phyloP scores from a whole-genome alignment of 2,113 vertebrate genomes.

The Macquaria australasica region DNA sequence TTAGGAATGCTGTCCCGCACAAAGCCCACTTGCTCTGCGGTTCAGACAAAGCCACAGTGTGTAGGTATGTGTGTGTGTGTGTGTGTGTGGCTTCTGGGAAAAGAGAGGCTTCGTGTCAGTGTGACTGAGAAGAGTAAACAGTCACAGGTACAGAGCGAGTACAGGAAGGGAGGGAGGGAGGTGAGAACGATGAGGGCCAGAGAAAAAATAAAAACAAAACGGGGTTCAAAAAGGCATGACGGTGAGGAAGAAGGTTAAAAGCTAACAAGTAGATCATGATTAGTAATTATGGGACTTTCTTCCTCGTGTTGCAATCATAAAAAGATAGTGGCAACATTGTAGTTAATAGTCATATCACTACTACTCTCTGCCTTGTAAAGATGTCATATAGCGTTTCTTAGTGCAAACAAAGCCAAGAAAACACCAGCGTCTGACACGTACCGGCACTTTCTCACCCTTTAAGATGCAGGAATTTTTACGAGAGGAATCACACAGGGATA shows the following conservation, averaged over 20 bases:
- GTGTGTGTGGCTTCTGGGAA: slow-evolving; percentile 56
- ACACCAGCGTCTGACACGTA: background rate
- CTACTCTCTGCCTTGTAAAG: background rate
- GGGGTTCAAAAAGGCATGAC: background rate
- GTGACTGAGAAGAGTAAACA: slow-evolving; percentile 72
- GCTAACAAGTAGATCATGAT: slow-evolving; percentile 30
- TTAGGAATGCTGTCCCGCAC: slow-evolving; percentile 69
- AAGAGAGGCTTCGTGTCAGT: slow-evolving; percentile 45
- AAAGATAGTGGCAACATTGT: slow-evolving; percentile 6
- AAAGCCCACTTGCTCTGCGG: slow-evolving; percentile 53
- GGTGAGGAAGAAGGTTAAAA: slow-evolving; percentile 8
- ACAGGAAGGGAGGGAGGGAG: slow-evolving; percentile 10
- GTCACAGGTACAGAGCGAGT: slow-evolving; percentile 61
- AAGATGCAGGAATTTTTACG: slow-evolving; percentile 54
- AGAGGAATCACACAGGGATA: slow-evolving; percentile 31
- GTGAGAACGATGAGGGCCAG: background rate
- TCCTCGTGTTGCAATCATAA: slow-evolving; percentile 15
- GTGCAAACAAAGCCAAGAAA: slow-evolving; percentile 9
- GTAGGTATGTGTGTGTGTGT: background rate
- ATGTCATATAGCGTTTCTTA: background rate
- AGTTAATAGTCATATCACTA: slow-evolving; percentile 30
- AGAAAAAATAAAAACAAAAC: slow-evolving; percentile 22
- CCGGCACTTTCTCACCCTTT: slow-evolving; percentile 4
- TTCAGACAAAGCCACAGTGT: slow-evolving; percentile 71
- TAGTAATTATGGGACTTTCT: slow-evolving; percentile 12